A percentile compares a stretch with the other conserved stretches of the same genome.
phyloP scores from a whole-genome alignment of 2,113 vertebrate species.

The Vulpes lagopus region DNA sequence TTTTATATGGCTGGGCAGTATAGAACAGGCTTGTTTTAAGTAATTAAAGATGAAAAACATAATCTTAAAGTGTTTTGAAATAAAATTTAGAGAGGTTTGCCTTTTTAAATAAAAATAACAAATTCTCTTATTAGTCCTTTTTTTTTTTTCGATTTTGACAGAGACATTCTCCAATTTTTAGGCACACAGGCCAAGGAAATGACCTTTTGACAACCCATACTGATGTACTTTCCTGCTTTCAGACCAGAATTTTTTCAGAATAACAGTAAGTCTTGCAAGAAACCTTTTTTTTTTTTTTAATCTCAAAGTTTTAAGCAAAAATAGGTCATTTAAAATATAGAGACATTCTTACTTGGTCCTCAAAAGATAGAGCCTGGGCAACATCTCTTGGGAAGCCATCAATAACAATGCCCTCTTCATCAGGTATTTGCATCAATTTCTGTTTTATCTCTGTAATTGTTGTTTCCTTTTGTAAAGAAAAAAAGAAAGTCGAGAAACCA shows the following conservation, averaged over 20 bases:
- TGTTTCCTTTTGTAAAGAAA: slow-evolving; percentile 92
- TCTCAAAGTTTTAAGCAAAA: slow-evolving; percentile 63
- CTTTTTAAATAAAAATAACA: slow-evolving; percentile 28
- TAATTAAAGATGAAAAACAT: slow-evolving; percentile 41
- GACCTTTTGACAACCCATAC: slow-evolving; percentile 59
- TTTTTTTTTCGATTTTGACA: slow-evolving; percentile 61
- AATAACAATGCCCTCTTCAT: slow-evolving; percentile 96
- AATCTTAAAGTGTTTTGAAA: slow-evolving; percentile 52
- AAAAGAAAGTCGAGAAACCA: slow-evolving; percentile 50
- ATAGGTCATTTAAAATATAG: slow-evolving; percentile 71
- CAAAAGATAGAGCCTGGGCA: slow-evolving; percentile 97
- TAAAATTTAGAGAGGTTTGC: slow-evolving; percentile 45
- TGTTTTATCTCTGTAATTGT: slow-evolving; percentile 99
- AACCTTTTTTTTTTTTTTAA: slow-evolving; percentile 42
- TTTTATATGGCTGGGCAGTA: not conserved
- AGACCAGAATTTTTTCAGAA: slow-evolving; percentile 61
- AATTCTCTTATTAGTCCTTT: slow-evolving; percentile 58
- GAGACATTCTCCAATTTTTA: slow-evolving; percentile 46
- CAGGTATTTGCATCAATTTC: slow-evolving; percentile 98
- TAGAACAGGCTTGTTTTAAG: not conserved
- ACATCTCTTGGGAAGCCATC: slow-evolving; percentile 98
- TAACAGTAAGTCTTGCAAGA: slow-evolving; percentile 63
- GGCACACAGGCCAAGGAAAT: slow-evolving; percentile 41
- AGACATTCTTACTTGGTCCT: slow-evolving; percentile 94
- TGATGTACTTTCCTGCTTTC: slow-evolving; percentile 58